Percentiles rank a stretch among this genome's conserved stretches.
These are phyloP conservation scores for Pherbina coryleti DNA, from an alignment of 2,888 invertebrate genomes.

Conservation along the genomic window DNA sequence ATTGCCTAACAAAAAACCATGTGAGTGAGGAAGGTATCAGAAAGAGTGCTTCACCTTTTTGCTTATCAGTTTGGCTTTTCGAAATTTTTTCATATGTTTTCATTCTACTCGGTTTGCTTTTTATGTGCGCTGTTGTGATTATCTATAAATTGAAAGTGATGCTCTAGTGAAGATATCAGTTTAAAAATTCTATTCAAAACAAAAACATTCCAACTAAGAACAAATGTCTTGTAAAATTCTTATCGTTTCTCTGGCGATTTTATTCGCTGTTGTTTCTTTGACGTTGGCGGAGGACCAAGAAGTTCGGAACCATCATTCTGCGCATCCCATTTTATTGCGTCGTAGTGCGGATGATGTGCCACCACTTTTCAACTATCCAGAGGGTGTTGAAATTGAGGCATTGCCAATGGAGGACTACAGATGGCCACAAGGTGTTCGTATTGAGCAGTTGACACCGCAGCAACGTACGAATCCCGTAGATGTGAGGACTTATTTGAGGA, in stretches of 20 bases:
- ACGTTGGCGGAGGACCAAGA: too few relatives aligned
- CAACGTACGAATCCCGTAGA: background rate
- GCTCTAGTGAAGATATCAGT: background rate
- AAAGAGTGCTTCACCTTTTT: too few relatives aligned
- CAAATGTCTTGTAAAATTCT: constrained; percentile 2
- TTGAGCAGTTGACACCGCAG: background rate
- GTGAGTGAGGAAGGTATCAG: too few relatives aligned
- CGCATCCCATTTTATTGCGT: background rate
- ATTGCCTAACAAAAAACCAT: too few relatives aligned
- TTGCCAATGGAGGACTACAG: background rate
- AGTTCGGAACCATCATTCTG: too few relatives aligned
- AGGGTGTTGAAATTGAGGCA: constrained; percentile 2
- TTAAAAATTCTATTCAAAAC: background rate
- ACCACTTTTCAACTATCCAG: background rate
- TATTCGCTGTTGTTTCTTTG: background rate
- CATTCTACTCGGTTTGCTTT: too few relatives aligned
- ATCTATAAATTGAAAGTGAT: background rate
- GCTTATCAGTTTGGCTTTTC: too few relatives aligned
- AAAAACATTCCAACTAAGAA: background rate
- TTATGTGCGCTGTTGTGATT: too few relatives aligned
- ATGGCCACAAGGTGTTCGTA: background rate
- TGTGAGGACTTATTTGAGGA: background rate
- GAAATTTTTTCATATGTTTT: too few relatives aligned
- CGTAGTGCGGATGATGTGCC: background rate
- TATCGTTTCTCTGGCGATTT: background rate